Conservation (phyloP, 37 sponge, comb jelly and placozoan genomes). For the Bolinopsis microptera region DNA sequence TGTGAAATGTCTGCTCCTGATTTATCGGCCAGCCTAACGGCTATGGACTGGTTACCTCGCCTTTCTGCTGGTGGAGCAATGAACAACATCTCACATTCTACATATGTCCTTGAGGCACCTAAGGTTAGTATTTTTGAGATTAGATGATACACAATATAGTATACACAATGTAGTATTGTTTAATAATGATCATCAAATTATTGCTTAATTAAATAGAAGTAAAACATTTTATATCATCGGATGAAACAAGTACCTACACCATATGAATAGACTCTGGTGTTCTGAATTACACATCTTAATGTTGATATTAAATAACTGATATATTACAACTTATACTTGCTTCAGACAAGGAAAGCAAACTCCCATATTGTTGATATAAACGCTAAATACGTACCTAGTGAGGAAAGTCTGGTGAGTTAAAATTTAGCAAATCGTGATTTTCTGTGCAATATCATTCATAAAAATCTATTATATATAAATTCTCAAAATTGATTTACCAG, state of each 20-base stretch:
- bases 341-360: slow-evolving; percentile 26
- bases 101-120: slow-evolving; percentile 62
- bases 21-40: slow-evolving; percentile 78
- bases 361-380: slow-evolving; percentile 54
- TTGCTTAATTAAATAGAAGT: too few species aligned
- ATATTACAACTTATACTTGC: too few species aligned
- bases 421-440: neutral
- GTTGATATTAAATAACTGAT: too few species aligned
- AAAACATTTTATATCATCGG: too few species aligned
- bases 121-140: slow-evolving; percentile 15
- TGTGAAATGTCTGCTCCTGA: slow-evolving; percentile 63
- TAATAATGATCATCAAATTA: too few species aligned
- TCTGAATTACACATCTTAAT: too few species aligned
- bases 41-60: slow-evolving; percentile 83
- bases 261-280: too few species aligned
- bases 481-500: too few species aligned
- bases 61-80: slow-evolving; percentile 67
- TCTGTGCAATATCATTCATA: neutral
- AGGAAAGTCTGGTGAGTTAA: slow-evolving; percentile 22
- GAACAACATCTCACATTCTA: slow-evolving; percentile 44
- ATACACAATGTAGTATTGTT: too few species aligned
- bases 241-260: too few species aligned
- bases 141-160: too few species aligned
- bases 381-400: slow-evolving; percentile 42
- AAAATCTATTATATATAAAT: neutral